Percentiles rank a stretch among this genome's conserved stretches.
phyloP scores from a whole-genome alignment of 2,797 vertebrate species.

The Sebastolobus altivelis region DNA sequence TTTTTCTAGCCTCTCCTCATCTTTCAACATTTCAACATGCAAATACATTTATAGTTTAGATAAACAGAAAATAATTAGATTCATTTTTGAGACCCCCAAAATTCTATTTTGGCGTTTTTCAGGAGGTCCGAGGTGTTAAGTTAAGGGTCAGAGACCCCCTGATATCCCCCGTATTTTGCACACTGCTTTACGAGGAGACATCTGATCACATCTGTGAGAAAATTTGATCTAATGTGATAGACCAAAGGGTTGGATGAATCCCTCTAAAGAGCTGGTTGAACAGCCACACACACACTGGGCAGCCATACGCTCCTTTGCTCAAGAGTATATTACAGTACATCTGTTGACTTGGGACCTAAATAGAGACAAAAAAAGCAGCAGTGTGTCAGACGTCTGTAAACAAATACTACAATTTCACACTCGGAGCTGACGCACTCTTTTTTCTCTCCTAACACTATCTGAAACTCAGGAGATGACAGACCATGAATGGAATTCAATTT shows the following conservation, averaged over 20 bases:
- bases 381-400: slow-evolving; percentile 43
- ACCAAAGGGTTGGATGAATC: background rate
- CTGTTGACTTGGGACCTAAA: slow-evolving; percentile 31
- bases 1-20: background rate
- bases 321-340: slow-evolving; percentile 19
- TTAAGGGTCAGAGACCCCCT: background rate
- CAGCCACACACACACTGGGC: slow-evolving; percentile 6
- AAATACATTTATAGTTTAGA: background rate
- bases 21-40: background rate
- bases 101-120: background rate
- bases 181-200: background rate
- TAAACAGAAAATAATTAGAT: background rate
- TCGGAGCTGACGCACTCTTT: slow-evolving; percentile 23
- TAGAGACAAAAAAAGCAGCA: slow-evolving; percentile 27
- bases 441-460: slow-evolving; percentile 39
- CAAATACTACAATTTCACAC: slow-evolving; percentile 65
- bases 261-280: slow-evolving; percentile 15
- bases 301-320: slow-evolving; percentile 6
- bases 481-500: slow-evolving; percentile 68
- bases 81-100: background rate
- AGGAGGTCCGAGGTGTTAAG: background rate
- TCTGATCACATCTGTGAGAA: slow-evolving; percentile 4
- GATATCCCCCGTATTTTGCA: background rate
- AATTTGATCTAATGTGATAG: slow-evolving; percentile 9
- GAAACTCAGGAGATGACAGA: slow-evolving; percentile 58